Conservation (phyloP, 2,797 vertebrate species). For the Aeoliscus strigatus region DNA sequence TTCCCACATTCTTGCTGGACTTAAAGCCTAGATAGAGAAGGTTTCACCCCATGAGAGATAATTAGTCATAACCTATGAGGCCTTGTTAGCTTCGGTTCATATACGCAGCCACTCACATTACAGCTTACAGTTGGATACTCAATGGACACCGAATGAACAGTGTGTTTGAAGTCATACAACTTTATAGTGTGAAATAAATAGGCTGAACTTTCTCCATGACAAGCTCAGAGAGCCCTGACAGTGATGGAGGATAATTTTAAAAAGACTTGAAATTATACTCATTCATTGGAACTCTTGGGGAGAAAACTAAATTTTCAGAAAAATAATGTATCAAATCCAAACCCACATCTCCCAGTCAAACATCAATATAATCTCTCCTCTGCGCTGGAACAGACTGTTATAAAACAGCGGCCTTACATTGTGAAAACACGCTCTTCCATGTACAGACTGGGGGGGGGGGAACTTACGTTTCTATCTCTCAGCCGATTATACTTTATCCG, state of each 20-base stretch:
- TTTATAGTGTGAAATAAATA: constrained; percentile 2
- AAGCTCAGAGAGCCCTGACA: constrained; percentile 1
- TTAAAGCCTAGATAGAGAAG: constrained; percentile 27
- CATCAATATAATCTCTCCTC: constrained; percentile 41
- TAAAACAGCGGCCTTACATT: constrained; percentile 2
- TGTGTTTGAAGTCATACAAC: constrained; percentile 1
- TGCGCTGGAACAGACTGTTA: constrained; percentile 19
- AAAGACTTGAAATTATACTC: constrained; percentile 1
- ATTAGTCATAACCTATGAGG: constrained; percentile 49
- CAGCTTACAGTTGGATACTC: constrained; percentile 8
- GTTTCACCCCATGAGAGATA: constrained; percentile 52
- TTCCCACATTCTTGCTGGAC: constrained; percentile 32
- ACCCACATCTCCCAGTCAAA: constrained; percentile 27
- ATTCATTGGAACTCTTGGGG: constrained; percentile 25
- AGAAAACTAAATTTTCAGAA: too few relatives aligned
- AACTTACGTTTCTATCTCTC: constrained; percentile 38
- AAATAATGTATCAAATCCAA: constrained; percentile 44
- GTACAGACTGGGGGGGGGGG: constrained; percentile 15
- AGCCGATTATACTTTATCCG: constrained; percentile 50
- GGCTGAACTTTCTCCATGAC: background rate
- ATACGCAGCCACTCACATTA: constrained; percentile 25
- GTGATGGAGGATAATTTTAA: background rate
- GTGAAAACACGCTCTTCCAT: constrained; percentile 4
- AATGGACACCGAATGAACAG: constrained; percentile 12
- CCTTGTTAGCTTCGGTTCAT: constrained; percentile 32